Percentiles rank a stretch among this genome's conserved stretches.
Evolutionary conservation across 2,797 vertebrate genomes (phyloP).

Genomic region (Iguana delicatissima): DNA sequence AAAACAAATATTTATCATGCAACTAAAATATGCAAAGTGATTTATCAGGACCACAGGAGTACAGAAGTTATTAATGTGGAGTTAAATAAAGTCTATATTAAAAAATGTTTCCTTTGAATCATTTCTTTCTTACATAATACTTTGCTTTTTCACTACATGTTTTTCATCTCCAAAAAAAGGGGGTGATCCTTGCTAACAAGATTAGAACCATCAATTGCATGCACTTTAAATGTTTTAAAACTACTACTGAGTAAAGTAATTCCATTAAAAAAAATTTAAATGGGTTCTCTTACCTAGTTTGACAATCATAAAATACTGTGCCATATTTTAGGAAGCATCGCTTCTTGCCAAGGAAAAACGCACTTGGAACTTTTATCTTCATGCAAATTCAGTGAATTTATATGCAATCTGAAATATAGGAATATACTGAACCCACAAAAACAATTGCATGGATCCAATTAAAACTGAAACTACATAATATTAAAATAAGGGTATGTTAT

Average conservation of each 20-base stretch:
- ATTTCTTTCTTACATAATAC: slow-evolving; percentile 77
- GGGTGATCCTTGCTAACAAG: slow-evolving; percentile 68
- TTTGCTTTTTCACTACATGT: slow-evolving; percentile 59
- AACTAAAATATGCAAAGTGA: slow-evolving; percentile 65
- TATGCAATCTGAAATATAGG: slow-evolving; percentile 58
- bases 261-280: slow-evolving; percentile 44
- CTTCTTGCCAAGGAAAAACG: slow-evolving; percentile 57
- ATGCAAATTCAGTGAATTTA: slow-evolving; percentile 60
- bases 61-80: slow-evolving; percentile 63
- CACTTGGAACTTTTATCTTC: slow-evolving; percentile 59
- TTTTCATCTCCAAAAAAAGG: slow-evolving; percentile 56
- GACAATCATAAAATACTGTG: slow-evolving; percentile 50
- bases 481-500: slow-evolving; percentile 61
- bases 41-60: slow-evolving; percentile 72
- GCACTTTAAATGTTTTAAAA: slow-evolving; percentile 58
- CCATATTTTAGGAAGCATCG: slow-evolving; percentile 61
- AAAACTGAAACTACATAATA: slow-evolving; percentile 67
- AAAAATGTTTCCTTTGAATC: slow-evolving; percentile 69
- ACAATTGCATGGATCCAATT: slow-evolving; percentile 63
- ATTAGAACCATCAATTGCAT: slow-evolving; percentile 61
- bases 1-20: slow-evolving; percentile 68
- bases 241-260: slow-evolving; percentile 61
- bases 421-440: slow-evolving; percentile 64
- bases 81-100: slow-evolving; percentile 66
- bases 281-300: slow-evolving; percentile 50